Evolutionary conservation across 2,113 vertebrate species (phyloP).

Genomic region (Eira barbara): DNA sequence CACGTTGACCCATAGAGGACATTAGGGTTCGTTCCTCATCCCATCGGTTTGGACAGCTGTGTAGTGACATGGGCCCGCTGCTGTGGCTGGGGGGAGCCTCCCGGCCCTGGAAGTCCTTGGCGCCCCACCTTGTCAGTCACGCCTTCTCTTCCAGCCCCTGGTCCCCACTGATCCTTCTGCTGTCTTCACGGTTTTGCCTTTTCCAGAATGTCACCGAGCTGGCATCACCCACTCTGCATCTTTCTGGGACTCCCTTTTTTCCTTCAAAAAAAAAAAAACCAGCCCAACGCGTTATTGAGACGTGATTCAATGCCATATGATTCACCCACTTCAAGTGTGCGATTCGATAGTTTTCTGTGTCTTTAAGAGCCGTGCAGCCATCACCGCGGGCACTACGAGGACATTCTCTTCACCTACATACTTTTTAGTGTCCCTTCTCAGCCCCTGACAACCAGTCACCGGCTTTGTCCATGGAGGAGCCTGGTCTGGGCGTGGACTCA

Average conservation of each 20-base stretch:
- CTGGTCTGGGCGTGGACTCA: neutral
- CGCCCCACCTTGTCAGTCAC: neutral
- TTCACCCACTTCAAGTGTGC: neutral
- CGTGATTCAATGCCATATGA: too few species aligned
- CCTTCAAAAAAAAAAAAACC: neutral
- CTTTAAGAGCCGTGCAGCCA: accelerated
- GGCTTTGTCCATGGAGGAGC: neutral
- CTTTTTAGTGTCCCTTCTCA: neutral
- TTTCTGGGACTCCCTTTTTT: neutral
- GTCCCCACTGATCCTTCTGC: neutral
- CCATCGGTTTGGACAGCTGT: neutral
- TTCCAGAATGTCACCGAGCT: neutral
- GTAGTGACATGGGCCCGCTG: accelerated
- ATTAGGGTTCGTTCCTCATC: accelerated
- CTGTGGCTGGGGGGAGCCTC: neutral
- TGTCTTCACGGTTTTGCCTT: neutral
- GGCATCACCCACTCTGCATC: neutral
- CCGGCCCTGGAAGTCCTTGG: neutral
- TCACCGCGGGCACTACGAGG: neutral
- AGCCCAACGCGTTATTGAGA: neutral
- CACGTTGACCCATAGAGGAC: too few species aligned
- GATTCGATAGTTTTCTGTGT: accelerated
- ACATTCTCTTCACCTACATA: neutral
- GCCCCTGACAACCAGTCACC: neutral
- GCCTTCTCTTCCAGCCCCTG: too few species aligned